Percentiles rank a stretch among this genome's conserved stretches.
Evolutionary conservation across 2,888 invertebrate genomes (phyloP).

Genomic region (Drosophila tripunctata): DNA sequence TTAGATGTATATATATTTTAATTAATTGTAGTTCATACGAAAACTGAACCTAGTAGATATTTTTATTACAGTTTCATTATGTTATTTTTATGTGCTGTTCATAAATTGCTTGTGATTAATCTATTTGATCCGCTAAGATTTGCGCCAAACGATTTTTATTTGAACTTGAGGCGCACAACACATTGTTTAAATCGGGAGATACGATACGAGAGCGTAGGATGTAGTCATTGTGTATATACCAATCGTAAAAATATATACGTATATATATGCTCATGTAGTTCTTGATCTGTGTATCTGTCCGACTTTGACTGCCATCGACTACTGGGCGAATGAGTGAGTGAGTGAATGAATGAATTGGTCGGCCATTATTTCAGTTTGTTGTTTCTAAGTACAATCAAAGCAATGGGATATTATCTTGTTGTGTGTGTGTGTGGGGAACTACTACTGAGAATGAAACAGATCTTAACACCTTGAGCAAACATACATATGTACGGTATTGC

Average conservation of each 20-base stretch:
- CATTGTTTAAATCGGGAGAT: constrained; percentile 40
- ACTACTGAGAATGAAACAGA: constrained; percentile 33
- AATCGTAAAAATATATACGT: not conserved
- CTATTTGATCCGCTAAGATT: constrained; percentile 65
- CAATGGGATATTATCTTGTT: constrained; percentile 13
- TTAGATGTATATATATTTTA: not conserved
- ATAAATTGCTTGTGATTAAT: constrained; percentile 75
- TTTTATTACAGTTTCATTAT: constrained; percentile 46
- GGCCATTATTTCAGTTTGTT: constrained; percentile 44
- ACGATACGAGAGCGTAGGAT: not conserved
- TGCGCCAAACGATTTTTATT: constrained; percentile 72
- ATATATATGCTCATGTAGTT: constrained; percentile 7
- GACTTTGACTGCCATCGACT: constrained; percentile 49
- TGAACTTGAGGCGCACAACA: constrained; percentile 74
- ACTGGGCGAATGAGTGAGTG: not conserved
- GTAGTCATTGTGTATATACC: constrained; percentile 15
- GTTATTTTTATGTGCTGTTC: constrained; percentile 35
- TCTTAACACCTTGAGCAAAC: constrained; percentile 50
- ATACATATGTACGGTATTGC: not conserved
- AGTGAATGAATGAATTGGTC: not conserved
- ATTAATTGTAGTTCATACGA: constrained; percentile 14
- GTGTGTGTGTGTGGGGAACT: no score
- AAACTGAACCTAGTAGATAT: constrained; percentile 26
- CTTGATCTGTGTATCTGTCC: constrained; percentile 16
- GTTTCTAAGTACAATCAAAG: constrained; percentile 55